These are phyloP conservation scores for Apaloderma vittatum DNA, from an alignment of 2,113 vertebrate genomes.

Conservation along the genomic window DNA sequence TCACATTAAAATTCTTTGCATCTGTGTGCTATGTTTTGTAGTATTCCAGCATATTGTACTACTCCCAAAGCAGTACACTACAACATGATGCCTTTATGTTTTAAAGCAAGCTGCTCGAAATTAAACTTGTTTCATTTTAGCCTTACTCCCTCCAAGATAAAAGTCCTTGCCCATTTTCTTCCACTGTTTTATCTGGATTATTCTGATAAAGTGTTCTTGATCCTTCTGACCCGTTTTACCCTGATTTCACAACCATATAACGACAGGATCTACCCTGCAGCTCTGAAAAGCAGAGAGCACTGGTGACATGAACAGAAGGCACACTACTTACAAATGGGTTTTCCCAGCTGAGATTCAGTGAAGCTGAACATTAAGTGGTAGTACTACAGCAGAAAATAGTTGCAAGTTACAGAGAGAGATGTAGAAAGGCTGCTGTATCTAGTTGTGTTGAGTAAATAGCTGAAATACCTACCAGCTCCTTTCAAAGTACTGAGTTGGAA, in stretches of 20 bases:
- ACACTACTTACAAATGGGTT: constrained; percentile 49
- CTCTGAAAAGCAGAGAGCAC: background rate
- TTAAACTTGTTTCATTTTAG: constrained; percentile 22
- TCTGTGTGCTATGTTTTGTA: constrained; percentile 4
- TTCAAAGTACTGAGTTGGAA: background rate
- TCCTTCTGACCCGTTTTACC: background rate
- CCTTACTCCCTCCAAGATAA: background rate
- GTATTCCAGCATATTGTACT: constrained; percentile 16
- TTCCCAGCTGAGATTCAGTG: constrained; percentile 60
- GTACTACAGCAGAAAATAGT: constrained; percentile 60
- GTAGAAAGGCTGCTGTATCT: background rate
- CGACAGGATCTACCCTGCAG: constrained; percentile 31
- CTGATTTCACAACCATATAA: background rate
- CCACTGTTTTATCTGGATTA: background rate
- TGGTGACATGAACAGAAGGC: constrained; percentile 11
- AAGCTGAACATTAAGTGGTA: constrained; percentile 61
- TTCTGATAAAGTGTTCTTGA: background rate
- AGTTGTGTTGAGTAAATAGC: background rate
- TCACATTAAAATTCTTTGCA: constrained; percentile 17
- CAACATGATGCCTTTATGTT: constrained; percentile 2
- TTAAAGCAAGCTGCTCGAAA: constrained; percentile 41
- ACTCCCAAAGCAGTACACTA: background rate
- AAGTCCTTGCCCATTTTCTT: background rate
- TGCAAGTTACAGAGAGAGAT: background rate
- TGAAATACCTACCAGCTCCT: background rate